phyloP scores from a whole-genome alignment of 2,888 invertebrate species.

The Biston betularia region DNA sequence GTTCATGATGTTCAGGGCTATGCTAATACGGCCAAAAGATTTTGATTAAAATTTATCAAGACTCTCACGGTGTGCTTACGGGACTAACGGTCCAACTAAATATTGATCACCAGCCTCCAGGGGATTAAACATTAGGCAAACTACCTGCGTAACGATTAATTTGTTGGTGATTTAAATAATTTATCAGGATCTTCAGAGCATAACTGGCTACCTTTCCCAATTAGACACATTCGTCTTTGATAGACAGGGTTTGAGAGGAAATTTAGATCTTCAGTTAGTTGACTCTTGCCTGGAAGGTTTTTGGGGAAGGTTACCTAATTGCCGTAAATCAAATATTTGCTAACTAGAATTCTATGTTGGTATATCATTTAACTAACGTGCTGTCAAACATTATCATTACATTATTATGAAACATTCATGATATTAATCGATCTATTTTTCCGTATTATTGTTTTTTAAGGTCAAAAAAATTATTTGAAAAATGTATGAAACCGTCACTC shows the following conservation, averaged over 20 bases:
- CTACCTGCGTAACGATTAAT: conserved; percentile 27
- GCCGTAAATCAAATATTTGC: background rate
- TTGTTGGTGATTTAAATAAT: conserved; percentile 31
- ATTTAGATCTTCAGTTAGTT: conserved; percentile 9
- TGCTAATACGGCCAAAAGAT: conserved; percentile 77
- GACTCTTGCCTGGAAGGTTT: background rate
- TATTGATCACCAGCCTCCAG: conserved; percentile 29
- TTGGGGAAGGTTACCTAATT: background rate
- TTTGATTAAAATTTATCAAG: conserved; percentile 81
- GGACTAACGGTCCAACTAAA: conserved; percentile 23
- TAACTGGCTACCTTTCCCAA: conserved; percentile 11
- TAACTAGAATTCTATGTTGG: background rate
- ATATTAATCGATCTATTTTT: no score
- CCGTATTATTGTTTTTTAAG: no score
- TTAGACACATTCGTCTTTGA: conserved; percentile 5
- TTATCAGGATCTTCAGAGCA: conserved; percentile 15
- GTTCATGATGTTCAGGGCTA: conserved; percentile 76
- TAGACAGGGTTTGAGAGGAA: background rate
- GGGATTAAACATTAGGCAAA: conserved; percentile 24
- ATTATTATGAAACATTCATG: no score
- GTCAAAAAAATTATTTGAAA: no score
- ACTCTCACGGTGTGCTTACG: conserved; percentile 38
- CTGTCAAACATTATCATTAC: no score
- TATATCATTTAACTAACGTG: no score
- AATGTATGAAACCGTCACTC: no score